Evolutionary conservation across 2,888 invertebrate species (phyloP).

Genomic region (Danaus chrysippus): DNA sequence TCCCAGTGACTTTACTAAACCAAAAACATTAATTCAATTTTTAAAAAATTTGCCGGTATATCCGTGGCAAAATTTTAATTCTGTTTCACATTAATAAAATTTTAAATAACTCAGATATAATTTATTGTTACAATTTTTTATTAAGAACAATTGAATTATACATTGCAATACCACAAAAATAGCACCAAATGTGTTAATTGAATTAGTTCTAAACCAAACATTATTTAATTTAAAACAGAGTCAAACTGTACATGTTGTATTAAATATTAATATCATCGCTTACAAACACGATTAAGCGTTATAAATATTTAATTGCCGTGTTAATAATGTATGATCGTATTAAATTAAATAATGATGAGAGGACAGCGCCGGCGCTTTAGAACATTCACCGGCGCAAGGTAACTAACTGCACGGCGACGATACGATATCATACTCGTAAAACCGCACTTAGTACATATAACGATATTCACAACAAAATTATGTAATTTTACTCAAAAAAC

Average conservation of each 20-base stretch:
- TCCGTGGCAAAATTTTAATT: no score
- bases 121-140: no score
- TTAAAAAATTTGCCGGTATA: no score
- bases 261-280: conserved; percentile 15
- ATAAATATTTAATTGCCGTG: conserved; percentile 44
- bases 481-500: no score
- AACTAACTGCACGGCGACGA: not conserved
- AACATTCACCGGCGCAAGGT: not conserved
- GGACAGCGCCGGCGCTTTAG: conserved; percentile 34
- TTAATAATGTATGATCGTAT: conserved; percentile 51
- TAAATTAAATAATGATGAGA: conserved; percentile 40
- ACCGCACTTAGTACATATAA: not conserved
- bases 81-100: no score
- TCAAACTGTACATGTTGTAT: conserved; percentile 1
- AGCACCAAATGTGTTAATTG: not conserved
- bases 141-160: no score
- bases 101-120: no score
- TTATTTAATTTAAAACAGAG: not conserved
- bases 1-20: no score
- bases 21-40: no score
- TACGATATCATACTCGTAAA: not conserved
- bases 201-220: not conserved
- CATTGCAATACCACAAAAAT: no score
- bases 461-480: no score
- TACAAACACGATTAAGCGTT: conserved; percentile 28